Base-by-base conservation (phyloP, 2,888 invertebrate genomes). In the Synergus gifuensis region DNA sequence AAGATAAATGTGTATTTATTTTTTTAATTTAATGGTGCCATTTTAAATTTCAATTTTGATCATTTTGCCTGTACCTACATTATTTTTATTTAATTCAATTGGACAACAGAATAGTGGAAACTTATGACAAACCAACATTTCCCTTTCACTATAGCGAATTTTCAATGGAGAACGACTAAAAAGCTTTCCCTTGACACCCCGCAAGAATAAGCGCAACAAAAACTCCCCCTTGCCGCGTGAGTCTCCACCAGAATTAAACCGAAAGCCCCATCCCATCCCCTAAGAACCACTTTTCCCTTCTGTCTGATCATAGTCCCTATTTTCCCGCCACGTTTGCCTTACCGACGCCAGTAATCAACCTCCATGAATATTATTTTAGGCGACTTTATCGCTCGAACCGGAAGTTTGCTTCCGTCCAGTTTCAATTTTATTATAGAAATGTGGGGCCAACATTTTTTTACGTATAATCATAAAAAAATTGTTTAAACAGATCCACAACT, bases 301-400 rank as follows among this genome's bases (percentile, higher is more conserved):
- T 78, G 78, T 79, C 76, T 66, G 77, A 62, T 22, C 40, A 28
- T 63, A 28, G 64, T 76, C 58, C 62, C 36, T 44, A 22, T 73
- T 76, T 36, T n/a, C 64, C 7, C 8, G 42, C 58, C 18, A 22
- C 67, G 67, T 78, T 76, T 78, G 58, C 67, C 18, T 81, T 79
- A 76, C 76, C 79, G 76, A 78, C 76, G 67, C 40, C 18, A 22
- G 28, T 64, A 28, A 22, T 64, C 49, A 49, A 49, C n/a, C 49
- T 49, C 3, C 22, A 28, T 8, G 64, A 64, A 36, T 22, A 64
- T 64, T 49, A 49, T 49, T 78, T 54, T 76, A 67, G 81, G 36
- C 11, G 22, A 69, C 81, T 81, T 76, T 79, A 81, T 79, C 78
- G 76, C 79, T 58, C 69, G 63, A 49, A 76, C 62, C 76, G 81